Percentiles rank a stretch among this genome's conserved stretches.
Evolutionary conservation across 2,113 vertebrate species (phyloP).

Genomic region (Sebastes schlegelii): DNA sequence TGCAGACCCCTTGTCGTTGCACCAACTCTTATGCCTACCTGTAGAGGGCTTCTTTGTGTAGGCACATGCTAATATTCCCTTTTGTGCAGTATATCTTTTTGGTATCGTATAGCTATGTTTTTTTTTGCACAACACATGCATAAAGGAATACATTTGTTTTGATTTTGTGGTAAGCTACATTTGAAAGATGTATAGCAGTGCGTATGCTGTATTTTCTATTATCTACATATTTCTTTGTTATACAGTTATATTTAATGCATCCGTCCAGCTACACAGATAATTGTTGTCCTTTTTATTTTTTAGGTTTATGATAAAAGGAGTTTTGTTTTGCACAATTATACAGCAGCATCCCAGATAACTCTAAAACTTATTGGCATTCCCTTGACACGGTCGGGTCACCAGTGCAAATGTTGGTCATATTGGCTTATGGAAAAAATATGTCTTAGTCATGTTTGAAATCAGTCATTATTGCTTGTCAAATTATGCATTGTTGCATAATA

Average conservation of each 20-base stretch:
- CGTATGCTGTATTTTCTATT: conserved; percentile 62
- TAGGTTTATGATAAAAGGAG: conserved; percentile 22
- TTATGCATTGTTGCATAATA: not conserved
- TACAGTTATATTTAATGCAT: conserved; percentile 31
- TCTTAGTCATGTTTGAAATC: not conserved
- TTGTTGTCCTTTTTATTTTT: conserved; percentile 16
- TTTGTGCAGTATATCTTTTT: conserved; percentile 54
- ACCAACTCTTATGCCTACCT: conserved; percentile 97
- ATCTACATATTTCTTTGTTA: conserved; percentile 42
- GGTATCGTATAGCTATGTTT: conserved; percentile 23
- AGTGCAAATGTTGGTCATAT: conserved; percentile 26
- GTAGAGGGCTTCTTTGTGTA: conserved; percentile 76
- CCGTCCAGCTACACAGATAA: conserved; percentile 38
- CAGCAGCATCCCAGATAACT: not conserved
- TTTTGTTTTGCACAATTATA: conserved; percentile 81
- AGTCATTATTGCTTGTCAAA: not conserved
- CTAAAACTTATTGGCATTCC: conserved; percentile 22
- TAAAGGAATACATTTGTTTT: conserved; percentile 34
- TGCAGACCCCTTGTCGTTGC: conserved; percentile 97
- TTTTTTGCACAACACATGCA: conserved; percentile 39
- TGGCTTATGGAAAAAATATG: not conserved
- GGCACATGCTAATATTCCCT: conserved; percentile 31
- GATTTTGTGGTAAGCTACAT: conserved; percentile 48
- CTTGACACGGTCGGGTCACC: not conserved
- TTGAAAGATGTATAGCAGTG: conserved; percentile 45